phyloP scores from a whole-genome alignment of 2,888 invertebrate species.

The Dicranocentrus wangi region DNA sequence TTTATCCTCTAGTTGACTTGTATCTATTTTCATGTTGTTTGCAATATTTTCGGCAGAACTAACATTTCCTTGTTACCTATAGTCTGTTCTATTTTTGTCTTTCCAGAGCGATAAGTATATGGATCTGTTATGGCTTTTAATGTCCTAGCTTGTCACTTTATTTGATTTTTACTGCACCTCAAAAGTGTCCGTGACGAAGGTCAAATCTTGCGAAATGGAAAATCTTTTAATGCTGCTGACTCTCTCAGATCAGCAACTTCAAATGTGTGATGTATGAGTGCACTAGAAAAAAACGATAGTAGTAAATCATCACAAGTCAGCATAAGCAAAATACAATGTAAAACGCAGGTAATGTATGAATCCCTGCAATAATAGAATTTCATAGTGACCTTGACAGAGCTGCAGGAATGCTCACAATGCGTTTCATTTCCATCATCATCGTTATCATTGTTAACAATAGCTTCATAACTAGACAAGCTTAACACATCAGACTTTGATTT shows the following conservation, averaged over 20 bases:
- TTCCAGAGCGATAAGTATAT: no score
- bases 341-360: background rate
- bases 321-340: background rate
- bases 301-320: background rate
- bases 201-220: background rate
- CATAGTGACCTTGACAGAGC: conserved; percentile 49
- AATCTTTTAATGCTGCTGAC: background rate
- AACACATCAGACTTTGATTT: background rate
- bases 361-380: background rate
- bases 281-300: no score
- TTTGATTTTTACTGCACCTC: background rate
- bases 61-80: no score
- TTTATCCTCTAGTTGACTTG: no score
- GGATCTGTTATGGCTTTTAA: no score
- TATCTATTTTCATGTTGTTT: no score
- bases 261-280: background rate
- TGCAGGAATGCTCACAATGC: conserved; percentile 45
- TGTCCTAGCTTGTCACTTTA: no score
- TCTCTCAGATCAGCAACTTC: background rate
- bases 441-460: background rate
- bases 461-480: background rate
- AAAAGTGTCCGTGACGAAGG: background rate
- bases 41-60: no score
- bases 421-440: conserved; percentile 38
- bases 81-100: no score